Conservation (phyloP, 2,113 vertebrate species). For the Albula goreensis region DNA sequence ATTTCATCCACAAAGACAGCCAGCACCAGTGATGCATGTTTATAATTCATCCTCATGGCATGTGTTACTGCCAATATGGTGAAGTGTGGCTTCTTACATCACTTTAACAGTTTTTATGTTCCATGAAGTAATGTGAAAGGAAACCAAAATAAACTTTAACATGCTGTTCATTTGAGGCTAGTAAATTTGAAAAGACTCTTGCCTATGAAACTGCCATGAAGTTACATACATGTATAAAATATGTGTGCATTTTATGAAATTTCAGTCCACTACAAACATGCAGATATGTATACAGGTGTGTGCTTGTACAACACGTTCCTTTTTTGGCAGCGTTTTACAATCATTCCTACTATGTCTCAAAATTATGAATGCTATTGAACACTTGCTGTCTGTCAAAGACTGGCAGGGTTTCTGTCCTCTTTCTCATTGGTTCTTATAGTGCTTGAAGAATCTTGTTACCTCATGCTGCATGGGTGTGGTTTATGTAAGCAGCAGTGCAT, state of each 20-base stretch:
- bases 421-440: not conserved
- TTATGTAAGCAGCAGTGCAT: not conserved
- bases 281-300: not conserved
- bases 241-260: not conserved
- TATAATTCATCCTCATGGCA: not conserved
- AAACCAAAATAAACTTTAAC: not conserved
- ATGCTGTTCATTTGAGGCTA: not conserved
- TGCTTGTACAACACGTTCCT: too few relatives aligned
- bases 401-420: not conserved
- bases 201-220: not conserved
- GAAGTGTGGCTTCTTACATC: not conserved
- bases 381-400: not conserved
- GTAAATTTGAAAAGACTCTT: not conserved
- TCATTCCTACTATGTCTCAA: not conserved
- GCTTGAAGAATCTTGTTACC: not conserved
- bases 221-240: not conserved
- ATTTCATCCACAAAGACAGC: not conserved
- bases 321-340: not conserved
- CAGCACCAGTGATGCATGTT: not conserved
- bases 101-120: not conserved
- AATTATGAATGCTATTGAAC: not conserved
- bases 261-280: not conserved
- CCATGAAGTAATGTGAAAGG: not conserved
- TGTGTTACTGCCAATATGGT: constrained; percentile 25
- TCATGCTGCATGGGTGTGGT: not conserved